Conservation (phyloP, 2,797 vertebrate genomes). For the Spondyliosoma cantharus region DNA sequence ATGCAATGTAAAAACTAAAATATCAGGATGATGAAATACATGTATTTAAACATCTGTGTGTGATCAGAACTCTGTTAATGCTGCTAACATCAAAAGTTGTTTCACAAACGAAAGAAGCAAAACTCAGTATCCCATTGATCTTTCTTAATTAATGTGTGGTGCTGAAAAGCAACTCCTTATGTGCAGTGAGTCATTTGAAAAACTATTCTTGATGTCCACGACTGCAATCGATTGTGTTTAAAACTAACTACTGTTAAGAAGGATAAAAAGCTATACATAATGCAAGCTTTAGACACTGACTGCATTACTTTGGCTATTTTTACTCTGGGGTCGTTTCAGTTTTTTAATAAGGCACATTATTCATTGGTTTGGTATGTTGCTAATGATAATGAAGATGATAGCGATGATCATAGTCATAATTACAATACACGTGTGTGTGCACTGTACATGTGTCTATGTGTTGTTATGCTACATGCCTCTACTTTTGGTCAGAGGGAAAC, state of each 20-base stretch:
- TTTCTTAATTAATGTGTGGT: slow-evolving; percentile 31
- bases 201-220: slow-evolving; percentile 22
- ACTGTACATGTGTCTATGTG: neutral
- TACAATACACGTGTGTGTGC: neutral
- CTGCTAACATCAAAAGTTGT: neutral
- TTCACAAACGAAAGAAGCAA: slow-evolving; percentile 1
- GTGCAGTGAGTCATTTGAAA: slow-evolving; percentile 29
- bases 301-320: slow-evolving; percentile 1
- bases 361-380: neutral
- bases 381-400: neutral
- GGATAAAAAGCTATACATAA: slow-evolving; percentile 2
- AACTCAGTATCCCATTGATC: slow-evolving; percentile 20
- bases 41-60: neutral
- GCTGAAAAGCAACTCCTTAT: slow-evolving; percentile 22
- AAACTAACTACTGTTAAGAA: slow-evolving; percentile 14
- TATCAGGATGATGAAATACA: neutral
- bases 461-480: slow-evolving; percentile 2
- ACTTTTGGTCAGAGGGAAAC: slow-evolving; percentile 34
- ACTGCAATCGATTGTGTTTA: slow-evolving; percentile 37
- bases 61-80: neutral
- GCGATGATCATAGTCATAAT: slow-evolving; percentile 2
- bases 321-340: slow-evolving; percentile 16
- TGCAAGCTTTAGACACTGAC: slow-evolving; percentile 1
- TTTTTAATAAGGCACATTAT: slow-evolving; percentile 6
- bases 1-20: slow-evolving; percentile 16